Conservation (phyloP, 1,140 invertebrate genomes). For the Nymphalis io region DNA sequence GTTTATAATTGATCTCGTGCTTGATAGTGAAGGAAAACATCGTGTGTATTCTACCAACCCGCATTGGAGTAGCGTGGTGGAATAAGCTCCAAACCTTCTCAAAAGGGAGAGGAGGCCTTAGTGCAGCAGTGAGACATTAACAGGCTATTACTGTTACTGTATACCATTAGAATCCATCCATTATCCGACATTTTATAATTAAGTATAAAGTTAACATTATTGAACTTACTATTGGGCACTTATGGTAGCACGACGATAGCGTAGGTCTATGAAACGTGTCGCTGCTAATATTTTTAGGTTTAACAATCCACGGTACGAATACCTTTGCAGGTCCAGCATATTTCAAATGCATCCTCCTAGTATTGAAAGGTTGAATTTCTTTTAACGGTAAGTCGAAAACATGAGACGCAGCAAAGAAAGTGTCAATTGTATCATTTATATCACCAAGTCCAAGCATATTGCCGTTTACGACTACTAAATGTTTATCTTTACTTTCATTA, state of each 20-base stretch:
- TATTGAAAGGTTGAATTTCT: slow-evolving; percentile 45
- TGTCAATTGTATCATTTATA: slow-evolving; percentile 58
- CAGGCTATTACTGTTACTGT: too few relatives aligned
- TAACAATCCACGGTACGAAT: slow-evolving; percentile 54
- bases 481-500: slow-evolving; percentile 21
- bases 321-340: slow-evolving; percentile 54
- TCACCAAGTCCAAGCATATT: slow-evolving; percentile 47
- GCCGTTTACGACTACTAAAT: slow-evolving; percentile 52
- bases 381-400: slow-evolving; percentile 56
- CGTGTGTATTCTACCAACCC: too few relatives aligned
- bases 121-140: too few relatives aligned
- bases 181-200: too few relatives aligned
- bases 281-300: slow-evolving; percentile 53
- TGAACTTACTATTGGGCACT: slow-evolving; percentile 59
- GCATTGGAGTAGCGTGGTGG: too few relatives aligned
- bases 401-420: slow-evolving; percentile 66
- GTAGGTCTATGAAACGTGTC: slow-evolving; percentile 58
- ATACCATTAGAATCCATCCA: too few relatives aligned
- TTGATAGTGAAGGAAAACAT: too few relatives aligned
- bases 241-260: slow-evolving; percentile 62
- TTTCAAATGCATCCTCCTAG: slow-evolving; percentile 49
- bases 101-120: too few relatives aligned
- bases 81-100: too few relatives aligned
- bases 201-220: background rate
- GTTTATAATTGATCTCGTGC: too few relatives aligned